Evolutionary conservation across 1,140 invertebrate genomes (phyloP).

Genomic region (Cotesia vestalis): DNA sequence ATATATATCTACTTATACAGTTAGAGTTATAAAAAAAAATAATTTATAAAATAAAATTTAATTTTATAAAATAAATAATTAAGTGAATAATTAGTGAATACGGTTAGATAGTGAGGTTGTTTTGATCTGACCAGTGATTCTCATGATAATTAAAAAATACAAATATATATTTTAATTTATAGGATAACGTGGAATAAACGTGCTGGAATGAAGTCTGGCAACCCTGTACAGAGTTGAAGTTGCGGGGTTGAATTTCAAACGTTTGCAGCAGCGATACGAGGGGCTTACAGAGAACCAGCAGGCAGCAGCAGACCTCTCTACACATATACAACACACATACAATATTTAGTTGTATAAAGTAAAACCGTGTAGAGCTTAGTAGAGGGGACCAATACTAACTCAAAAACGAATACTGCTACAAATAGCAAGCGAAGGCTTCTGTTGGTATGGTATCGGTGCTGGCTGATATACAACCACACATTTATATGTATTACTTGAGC

Average conservation of each 20-base stretch:
- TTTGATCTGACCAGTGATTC: not conserved
- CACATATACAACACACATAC: no score
- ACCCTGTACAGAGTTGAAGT: constrained; percentile 39
- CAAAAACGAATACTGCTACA: no score
- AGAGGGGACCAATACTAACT: constrained; percentile 46
- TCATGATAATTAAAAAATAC: not conserved
- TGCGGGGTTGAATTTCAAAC: constrained; percentile 62
- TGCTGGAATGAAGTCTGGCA: constrained; percentile 41
- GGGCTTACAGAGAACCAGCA: constrained; percentile 43
- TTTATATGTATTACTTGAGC: no score
- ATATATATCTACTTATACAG: not conserved
- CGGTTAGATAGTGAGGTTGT: not conserved
- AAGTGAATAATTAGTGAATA: not conserved
- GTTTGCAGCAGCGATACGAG: constrained; percentile 50
- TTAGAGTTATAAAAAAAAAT: not conserved
- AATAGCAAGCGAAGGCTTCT: constrained; percentile 42
- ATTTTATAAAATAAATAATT: not conserved
- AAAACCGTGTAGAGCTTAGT: constrained; percentile 9
- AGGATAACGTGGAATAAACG: not conserved
- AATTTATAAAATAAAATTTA: not conserved
- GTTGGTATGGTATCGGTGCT: constrained; percentile 33
- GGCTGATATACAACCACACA: constrained; percentile 8
- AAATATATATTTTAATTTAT: no score
- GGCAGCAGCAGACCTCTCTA: constrained; percentile 23
- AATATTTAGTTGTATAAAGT: no score